These are phyloP conservation scores for Drosophila anomelani DNA, from an alignment of 2,888 invertebrate species.

Conservation along the genomic window DNA sequence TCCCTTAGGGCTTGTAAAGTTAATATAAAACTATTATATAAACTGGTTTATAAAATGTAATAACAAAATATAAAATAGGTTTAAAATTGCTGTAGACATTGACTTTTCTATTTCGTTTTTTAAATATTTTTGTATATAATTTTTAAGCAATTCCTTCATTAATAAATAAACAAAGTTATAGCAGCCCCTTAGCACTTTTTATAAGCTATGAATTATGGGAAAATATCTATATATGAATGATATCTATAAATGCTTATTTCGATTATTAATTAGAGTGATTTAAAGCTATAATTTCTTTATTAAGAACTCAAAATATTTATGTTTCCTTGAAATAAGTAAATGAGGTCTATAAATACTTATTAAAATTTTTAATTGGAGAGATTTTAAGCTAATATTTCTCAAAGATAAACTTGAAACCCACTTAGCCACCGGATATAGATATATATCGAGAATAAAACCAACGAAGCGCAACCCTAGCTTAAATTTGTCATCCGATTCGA, in stretches of 20 bases:
- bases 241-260: not conserved
- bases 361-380: not conserved
- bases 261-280: not conserved
- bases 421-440: not conserved
- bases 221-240: not conserved
- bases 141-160: not conserved
- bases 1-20: not conserved
- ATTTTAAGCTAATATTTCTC: not conserved
- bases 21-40: not conserved
- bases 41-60: not conserved
- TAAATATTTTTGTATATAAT: not conserved
- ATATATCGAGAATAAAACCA: not conserved
- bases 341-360: not conserved
- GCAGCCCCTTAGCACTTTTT: too few relatives aligned
- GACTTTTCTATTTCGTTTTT: not conserved
- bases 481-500: slow-evolving; percentile 42
- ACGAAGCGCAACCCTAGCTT: slow-evolving; percentile 10
- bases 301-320: too few relatives aligned
- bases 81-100: not conserved
- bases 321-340: not conserved
- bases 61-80: not conserved
- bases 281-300: not conserved
- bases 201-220: not conserved
- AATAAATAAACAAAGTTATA: not conserved
- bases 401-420: not conserved